These are phyloP conservation scores for Drosophila atroscutellata DNA, from an alignment of 2,888 invertebrate species.

Conservation along the genomic window DNA sequence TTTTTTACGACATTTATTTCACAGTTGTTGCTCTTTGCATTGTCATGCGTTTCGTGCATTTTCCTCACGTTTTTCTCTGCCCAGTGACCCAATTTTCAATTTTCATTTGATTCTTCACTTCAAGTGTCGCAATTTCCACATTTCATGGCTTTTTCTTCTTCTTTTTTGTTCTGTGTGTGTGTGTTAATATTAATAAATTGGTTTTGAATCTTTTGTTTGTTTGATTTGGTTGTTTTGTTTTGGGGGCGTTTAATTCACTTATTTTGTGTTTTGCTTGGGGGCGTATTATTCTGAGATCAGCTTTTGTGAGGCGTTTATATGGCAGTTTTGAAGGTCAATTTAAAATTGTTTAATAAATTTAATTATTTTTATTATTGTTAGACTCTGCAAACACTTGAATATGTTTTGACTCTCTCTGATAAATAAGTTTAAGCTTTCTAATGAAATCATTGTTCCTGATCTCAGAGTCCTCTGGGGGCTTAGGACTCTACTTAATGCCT, in stretches of 20 bases:
- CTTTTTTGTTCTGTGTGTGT: conserved; percentile 23
- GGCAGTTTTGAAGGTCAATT: conserved; percentile 1
- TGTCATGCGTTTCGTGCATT: conserved; percentile 30
- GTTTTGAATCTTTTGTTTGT: conserved; percentile 40
- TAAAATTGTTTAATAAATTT: background rate
- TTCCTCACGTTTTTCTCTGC: conserved; percentile 38
- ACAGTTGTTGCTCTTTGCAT: conserved; percentile 18
- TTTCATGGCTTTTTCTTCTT: conserved; percentile 6
- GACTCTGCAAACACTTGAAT: background rate
- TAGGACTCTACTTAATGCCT: background rate
- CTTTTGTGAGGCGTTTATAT: conserved; percentile 10
- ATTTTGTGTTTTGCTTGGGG: conserved; percentile 5
- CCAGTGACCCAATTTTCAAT: conserved; percentile 49
- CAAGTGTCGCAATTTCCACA: conserved; percentile 59
- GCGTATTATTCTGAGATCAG: conserved; percentile 17
- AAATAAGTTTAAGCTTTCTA: background rate
- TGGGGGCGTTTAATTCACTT: conserved; percentile 44
- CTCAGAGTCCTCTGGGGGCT: background rate
- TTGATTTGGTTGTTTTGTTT: conserved; percentile 36
- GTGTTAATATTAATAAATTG: conserved; percentile 66
- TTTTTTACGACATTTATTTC: conserved; percentile 30
- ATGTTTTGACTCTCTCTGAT: background rate
- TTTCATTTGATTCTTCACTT: conserved; percentile 45
- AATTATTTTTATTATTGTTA: background rate
- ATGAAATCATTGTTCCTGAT: background rate